A percentile compares a stretch with the other conserved stretches of the same genome.
phyloP scores from a whole-genome alignment of 2,888 invertebrate species.

The Lochmaea capreae region DNA sequence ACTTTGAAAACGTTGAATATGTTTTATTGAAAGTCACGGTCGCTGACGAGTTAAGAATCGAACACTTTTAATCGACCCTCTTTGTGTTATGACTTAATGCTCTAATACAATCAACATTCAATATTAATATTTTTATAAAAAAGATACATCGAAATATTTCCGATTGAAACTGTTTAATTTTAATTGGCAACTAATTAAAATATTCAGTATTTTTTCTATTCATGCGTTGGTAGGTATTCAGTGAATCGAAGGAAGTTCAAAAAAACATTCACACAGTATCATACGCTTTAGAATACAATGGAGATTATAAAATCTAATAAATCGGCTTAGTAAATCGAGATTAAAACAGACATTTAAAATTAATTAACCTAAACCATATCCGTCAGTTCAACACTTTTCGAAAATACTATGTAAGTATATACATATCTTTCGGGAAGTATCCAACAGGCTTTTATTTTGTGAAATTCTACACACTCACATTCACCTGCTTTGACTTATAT shows the following conservation, averaged over 20 bases:
- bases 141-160: constrained; percentile 1
- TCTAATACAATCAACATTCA: constrained; percentile 33
- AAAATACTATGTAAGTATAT: no score
- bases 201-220: constrained; percentile 4
- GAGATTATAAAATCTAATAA: constrained; percentile 28
- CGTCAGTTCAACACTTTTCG: no score
- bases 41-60: constrained; percentile 44
- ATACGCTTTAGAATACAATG: constrained; percentile 25
- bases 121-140: constrained; percentile 12
- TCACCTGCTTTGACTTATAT: constrained; percentile 13
- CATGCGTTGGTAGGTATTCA: not conserved
- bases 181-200: no score
- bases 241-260: not conserved
- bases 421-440: no score
- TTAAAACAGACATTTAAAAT: constrained; percentile 24
- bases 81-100: constrained; percentile 38
- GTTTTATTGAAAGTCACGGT: constrained; percentile 56
- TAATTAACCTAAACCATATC: constrained; percentile 13
- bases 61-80: constrained; percentile 46
- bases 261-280: constrained; percentile 30
- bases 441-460: not conserved
- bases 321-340: constrained; percentile 20
- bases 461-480: not conserved
- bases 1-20: constrained; percentile 48
- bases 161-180: constrained; percentile 13